Evolutionary conservation across 2,888 invertebrate species (phyloP), one percentile per base, ranked within the genome.

Genomic region (Eupithecia centaureata): DNA sequence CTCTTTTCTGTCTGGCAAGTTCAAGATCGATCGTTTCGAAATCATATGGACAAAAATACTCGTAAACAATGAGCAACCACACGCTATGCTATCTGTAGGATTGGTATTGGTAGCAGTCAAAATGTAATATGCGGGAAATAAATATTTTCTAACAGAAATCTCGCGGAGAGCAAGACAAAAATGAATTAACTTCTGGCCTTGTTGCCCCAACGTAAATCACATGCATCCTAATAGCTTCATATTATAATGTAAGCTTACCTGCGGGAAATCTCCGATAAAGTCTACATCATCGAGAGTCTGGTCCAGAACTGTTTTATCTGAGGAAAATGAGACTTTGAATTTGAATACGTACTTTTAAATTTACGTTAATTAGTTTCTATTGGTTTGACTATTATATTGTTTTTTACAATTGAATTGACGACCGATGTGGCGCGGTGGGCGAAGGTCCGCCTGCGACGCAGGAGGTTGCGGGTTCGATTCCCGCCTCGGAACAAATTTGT

Each of bases 231-330:
- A 47, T 18, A 47, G 22, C 10, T 22, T 18, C 10, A 47, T n/a
- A n/a, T 42, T 8, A 1, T 8, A 10, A 61, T 25, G 10, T 2
- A 32, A 33, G 54, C 90, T 89, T 87, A 95, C 95, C 83, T 94
- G 85, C 0, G 91, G 91, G 80, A 94, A 94, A 28, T 91, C 83
- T 5, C 84, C 82, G 85, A 95, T 95, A 81, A 96, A 96, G 52
- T 90, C 87, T 12, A 94, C 90, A 75, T 96, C 95, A 33, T 94
- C 94, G 67, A 96, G 89, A 0, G 95, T 95, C 84, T 95, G 95
- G 68, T 94, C 94, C 74, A 96, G 86, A 73, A 96, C 94, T 27
- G 94, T 92, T 86, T 95, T 96, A 90, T 96, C 96, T 96, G 92
- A 57, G 73, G 18, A 70, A 75, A 69, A 60, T 32, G 0, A 18